Evolutionary conservation across 1,140 invertebrate species (phyloP), one percentile per base, ranked within the genome.

Genomic region (Aleiodes sp.): DNA sequence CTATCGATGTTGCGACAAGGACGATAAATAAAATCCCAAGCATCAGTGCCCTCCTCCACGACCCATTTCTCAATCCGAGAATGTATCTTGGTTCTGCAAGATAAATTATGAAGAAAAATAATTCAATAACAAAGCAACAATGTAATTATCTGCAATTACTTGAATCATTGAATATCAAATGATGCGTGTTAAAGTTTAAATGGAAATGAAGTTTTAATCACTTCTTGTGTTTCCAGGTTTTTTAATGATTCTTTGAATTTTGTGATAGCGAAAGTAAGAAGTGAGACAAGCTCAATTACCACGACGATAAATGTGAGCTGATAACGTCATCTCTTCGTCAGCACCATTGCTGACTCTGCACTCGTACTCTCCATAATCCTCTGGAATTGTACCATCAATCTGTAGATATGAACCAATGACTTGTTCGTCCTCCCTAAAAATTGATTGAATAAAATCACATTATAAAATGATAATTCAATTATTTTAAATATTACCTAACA

Each of bases 371-470:
- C 91, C 91, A 78, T 91, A 92, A 85, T 93, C 90, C 71, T 90
- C 88, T 24, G 83, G 78, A 46, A 83, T 82, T 37, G 92, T 87
- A 33, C 87, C 83, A 29, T 87, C 85, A 63, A 93, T 90, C 57
- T 85, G 86, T 75, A 93, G 82, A 77, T 92, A 92, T 21, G 91
- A 89, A 1, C 92, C 92, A 67, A 92, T 87, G 57, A 91, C 91
- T 76, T 92, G 90, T 26, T 88, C 86, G 70, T 90, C 88, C 72
- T 92, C 91, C 65, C 92, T 92, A 87, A 66, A 73, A 75, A 74
- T 72, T n/a, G n/a, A n/a, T n/a, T n/a, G n/a, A 67, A 70, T 9
- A 59, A 29, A 69, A 57, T 39, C 2, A 35, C 35, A 37, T 29
- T 19, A 31, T 63, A 65, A 33, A 67, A 35, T 62, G 28, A 61